A percentile compares a stretch with the other conserved stretches of the same genome.
These are phyloP conservation scores for Tretioscincus oriximinensis DNA, from an alignment of 2,113 vertebrate genomes.

Conservation along the genomic window DNA sequence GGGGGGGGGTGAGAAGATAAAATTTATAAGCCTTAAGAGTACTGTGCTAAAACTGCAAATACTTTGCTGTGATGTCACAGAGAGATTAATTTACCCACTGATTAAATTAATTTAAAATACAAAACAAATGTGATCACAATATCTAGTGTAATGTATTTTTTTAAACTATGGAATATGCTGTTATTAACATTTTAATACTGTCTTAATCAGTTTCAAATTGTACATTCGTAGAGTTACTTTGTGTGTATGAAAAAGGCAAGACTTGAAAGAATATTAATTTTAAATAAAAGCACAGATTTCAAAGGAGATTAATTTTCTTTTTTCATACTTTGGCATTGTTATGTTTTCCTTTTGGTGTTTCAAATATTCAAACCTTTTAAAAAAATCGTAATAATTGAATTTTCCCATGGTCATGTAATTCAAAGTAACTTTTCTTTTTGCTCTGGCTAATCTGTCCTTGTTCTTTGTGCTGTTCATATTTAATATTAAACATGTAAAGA, in stretches of 20 bases:
- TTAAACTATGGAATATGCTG: slow-evolving; percentile 6
- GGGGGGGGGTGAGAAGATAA: background rate
- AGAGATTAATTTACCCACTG: background rate
- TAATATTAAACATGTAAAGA: slow-evolving; percentile 57
- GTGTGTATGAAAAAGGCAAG: slow-evolving; percentile 35
- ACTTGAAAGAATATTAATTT: slow-evolving; percentile 55
- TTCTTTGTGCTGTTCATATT: slow-evolving; percentile 69
- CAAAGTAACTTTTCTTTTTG: slow-evolving; percentile 57
- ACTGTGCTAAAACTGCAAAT: background rate
- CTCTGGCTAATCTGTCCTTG: slow-evolving; percentile 52
- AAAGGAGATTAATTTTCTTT: slow-evolving; percentile 16
- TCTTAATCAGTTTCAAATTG: too few species aligned
- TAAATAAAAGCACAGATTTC: slow-evolving; percentile 62
- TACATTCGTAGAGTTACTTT: slow-evolving; percentile 41
- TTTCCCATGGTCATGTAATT: slow-evolving; percentile 50
- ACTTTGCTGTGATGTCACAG: background rate
- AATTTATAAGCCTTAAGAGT: background rate
- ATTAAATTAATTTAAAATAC: background rate
- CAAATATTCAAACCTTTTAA: slow-evolving; percentile 49
- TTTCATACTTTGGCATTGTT: slow-evolving; percentile 55
- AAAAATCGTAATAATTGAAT: slow-evolving; percentile 60
- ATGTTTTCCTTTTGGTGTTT: slow-evolving; percentile 58
- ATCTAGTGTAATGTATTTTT: slow-evolving; percentile 20
- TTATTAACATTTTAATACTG: slow-evolving; percentile 48
- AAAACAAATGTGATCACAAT: background rate